Base-by-base conservation (phyloP, 2,113 vertebrate genomes). In the Psettodes erumei region DNA sequence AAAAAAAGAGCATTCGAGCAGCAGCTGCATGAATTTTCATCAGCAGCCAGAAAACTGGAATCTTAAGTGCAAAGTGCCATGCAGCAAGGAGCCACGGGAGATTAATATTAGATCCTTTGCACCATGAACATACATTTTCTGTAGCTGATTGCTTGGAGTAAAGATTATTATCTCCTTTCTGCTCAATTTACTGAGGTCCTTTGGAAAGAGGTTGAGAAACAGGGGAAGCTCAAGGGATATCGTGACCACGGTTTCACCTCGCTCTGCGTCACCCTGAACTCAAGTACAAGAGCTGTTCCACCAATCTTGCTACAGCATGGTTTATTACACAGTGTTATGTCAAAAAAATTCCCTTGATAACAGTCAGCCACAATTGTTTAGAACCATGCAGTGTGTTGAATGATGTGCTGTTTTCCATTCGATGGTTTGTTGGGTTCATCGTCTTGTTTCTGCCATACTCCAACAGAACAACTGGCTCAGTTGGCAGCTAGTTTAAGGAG, bases 401-500 rank as follows among this genome's bases (percentile, higher is more conserved):
- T 6, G 25, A 23, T 27, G 7, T 1, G 21, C 21, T 32, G 12
- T 54, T 71, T 38, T 60, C n/a, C 23, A 63, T 38, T 3, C n/a
- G 25, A 45, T 33, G 64, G 61, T 60, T 58, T 40, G 38, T 74
- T 38, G 1, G 11, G n/a, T 54, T 66, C 54, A 56, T 51, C 23
- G 16, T 64, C 32, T 13, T 79, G 48, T 66, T 81, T 63, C 45
- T 55, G 59, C 48, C 69, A 25, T 69, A 32, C 27, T 65, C 0
- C 82, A 92, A 91, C 88, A 99, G 98, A 98, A 88, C 97, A 99
- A 88, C 84, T 99, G 79, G 96, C 96, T 64, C 96, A 97, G 90
- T 93, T 99, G 91, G 97, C 98, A 73, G 96, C 98, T 77, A 99
- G 98, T 80, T 95, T 99, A 51, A 95, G 93, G 82, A 95, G 97